Conservation (phyloP, 2,113 vertebrate species). For the Pteronura brasiliensis region DNA sequence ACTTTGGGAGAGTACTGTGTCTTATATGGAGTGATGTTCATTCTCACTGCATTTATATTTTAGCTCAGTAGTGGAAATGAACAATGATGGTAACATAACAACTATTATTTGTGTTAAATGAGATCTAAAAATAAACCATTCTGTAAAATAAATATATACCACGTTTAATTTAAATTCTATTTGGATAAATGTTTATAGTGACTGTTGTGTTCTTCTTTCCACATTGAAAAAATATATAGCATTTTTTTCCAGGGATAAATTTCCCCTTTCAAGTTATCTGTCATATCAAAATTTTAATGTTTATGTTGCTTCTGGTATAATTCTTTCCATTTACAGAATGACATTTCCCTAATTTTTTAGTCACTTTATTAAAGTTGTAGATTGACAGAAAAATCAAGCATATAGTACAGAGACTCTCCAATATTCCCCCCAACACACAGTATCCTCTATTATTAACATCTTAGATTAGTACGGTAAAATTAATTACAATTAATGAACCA, state of each 20-base stretch:
- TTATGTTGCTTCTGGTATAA: neutral
- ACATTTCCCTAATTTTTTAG: neutral
- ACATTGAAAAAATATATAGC: neutral
- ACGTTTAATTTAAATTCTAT: constrained; percentile 70
- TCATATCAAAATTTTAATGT: constrained; percentile 35
- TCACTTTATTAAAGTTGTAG: neutral
- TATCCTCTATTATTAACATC: neutral
- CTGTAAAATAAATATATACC: constrained; percentile 1
- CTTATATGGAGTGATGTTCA: constrained; percentile 57
- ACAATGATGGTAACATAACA: constrained; percentile 45
- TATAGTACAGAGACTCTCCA: neutral
- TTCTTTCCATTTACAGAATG: constrained; percentile 1
- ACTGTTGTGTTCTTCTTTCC: neutral
- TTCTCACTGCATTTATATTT: constrained; percentile 69
- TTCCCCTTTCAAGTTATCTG: neutral
- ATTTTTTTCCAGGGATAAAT: neutral
- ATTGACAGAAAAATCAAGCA: neutral
- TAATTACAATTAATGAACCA: neutral
- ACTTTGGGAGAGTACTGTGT: constrained; percentile 56
- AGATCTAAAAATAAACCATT: constrained; percentile 16
- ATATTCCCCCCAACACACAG: neutral
- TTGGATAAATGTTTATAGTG: constrained; percentile 69
- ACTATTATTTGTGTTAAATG: constrained; percentile 66
- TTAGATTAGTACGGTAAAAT: neutral
- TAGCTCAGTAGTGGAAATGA: constrained; percentile 62